A percentile compares a stretch with the other conserved stretches of the same genome.
Conservation (phyloP, 2,797 vertebrate species). For the Delichon dasypus region DNA sequence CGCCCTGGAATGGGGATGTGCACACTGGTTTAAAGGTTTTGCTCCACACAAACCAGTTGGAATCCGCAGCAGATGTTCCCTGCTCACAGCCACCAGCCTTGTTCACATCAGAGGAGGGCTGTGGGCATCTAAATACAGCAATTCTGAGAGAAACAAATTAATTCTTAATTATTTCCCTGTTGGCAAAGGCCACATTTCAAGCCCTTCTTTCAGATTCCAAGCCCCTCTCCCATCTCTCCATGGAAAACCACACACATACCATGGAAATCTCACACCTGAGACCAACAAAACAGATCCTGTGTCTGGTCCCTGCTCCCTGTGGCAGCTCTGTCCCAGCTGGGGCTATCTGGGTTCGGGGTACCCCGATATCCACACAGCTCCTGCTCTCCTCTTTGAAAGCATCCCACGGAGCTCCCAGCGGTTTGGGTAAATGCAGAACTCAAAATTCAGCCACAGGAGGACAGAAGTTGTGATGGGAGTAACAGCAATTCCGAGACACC, state of each 20-base stretch:
- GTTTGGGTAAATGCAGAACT: neutral
- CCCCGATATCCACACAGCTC: neutral
- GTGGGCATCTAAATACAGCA: neutral
- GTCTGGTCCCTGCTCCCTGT: neutral
- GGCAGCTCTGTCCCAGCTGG: neutral
- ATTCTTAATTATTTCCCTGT: neutral
- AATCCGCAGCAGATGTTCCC: neutral
- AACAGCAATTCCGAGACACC: neutral
- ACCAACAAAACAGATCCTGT: neutral
- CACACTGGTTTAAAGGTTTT: neutral
- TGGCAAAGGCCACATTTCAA: neutral
- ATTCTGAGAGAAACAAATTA: neutral
- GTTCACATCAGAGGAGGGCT: neutral
- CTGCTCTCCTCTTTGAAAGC: neutral
- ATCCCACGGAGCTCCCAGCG: neutral
- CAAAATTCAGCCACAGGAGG: neutral
- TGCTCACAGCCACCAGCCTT: neutral
- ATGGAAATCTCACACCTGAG: rapidly evolving
- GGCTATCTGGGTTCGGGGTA: neutral
- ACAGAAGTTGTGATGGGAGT: neutral
- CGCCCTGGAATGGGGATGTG: neutral
- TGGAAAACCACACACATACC: neutral
- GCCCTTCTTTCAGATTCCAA: neutral
- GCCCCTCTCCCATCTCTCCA: neutral
- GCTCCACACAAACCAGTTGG: neutral